Percentiles rank a stretch among this genome's conserved stretches.
These are phyloP conservation scores for Wiebesia pumilae DNA, from an alignment of 1,140 invertebrate genomes.

Conservation along the genomic window DNA sequence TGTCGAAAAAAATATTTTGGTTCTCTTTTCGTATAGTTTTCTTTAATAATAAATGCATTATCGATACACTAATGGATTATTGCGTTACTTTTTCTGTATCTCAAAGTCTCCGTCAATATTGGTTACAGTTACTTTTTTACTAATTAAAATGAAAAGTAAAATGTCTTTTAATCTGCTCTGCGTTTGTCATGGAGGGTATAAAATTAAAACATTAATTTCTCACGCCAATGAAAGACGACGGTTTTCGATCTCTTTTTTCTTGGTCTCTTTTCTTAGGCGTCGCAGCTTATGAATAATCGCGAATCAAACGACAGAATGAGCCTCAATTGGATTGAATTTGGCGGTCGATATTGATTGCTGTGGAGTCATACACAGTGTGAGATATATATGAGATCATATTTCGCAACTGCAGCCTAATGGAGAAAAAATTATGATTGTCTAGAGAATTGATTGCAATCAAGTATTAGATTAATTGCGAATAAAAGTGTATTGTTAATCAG, in stretches of 20 bases:
- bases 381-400: constrained; percentile 28
- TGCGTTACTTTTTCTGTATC: neutral
- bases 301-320: constrained; percentile 49
- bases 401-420: neutral
- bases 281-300: constrained; percentile 34
- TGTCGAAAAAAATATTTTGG: too few relatives aligned
- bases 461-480: too few relatives aligned
- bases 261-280: neutral
- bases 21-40: too few relatives aligned
- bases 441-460: too few relatives aligned
- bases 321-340: constrained; percentile 54
- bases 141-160: neutral
- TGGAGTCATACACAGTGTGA: neutral
- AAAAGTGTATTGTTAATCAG: neutral
- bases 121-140: neutral
- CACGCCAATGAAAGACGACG: constrained; percentile 39
- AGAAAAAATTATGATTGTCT: neutral
- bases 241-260: neutral
- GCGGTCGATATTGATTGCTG: constrained; percentile 50
- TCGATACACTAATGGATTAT: too few relatives aligned
- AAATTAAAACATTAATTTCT: constrained; percentile 46
- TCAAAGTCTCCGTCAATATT: neutral
- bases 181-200: neutral
- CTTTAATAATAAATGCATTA: too few relatives aligned
- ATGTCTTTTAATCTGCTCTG: neutral